These are phyloP conservation scores for Aphodius sticticus DNA, from an alignment of 2,888 invertebrate species.

Conservation along the genomic window DNA sequence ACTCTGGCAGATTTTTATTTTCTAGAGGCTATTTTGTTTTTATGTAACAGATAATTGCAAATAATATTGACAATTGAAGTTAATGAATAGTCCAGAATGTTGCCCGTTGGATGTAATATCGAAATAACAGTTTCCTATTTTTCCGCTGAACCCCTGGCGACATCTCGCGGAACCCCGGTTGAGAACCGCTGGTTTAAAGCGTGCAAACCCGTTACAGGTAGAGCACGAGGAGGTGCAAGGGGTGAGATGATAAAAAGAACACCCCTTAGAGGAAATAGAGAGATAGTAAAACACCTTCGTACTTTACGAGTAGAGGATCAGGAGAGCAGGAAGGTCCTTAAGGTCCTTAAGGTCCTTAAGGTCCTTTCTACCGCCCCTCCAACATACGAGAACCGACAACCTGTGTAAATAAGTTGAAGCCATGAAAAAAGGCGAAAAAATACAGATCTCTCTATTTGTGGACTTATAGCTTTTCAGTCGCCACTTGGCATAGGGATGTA, in stretches of 20 bases:
- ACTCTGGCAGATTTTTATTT: too few relatives aligned
- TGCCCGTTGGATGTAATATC: too few relatives aligned
- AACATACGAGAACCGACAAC: slow-evolving; percentile 4
- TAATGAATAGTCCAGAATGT: too few relatives aligned
- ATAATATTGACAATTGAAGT: too few relatives aligned
- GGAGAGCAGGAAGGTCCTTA: background rate
- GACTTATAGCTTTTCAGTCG: background rate
- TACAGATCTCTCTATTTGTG: background rate
- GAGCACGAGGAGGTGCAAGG: background rate
- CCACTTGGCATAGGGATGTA: background rate
- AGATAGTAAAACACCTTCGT: background rate
- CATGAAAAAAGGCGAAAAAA: background rate
- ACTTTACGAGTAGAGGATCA: background rate
- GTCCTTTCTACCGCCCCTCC: background rate
- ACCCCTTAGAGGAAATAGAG: background rate
- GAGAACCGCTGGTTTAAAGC: too few relatives aligned
- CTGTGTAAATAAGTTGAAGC: background rate
- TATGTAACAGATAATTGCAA: too few relatives aligned
- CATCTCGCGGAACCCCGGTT: too few relatives aligned
- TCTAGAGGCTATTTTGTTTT: too few relatives aligned
- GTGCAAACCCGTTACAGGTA: background rate
- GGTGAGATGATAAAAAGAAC: background rate
- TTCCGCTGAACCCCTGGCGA: too few relatives aligned
- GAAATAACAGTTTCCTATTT: too few relatives aligned
- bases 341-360: background rate